phyloP scores from a whole-genome alignment of 1,140 invertebrate genomes.

The Meloidogyne chitwoodi region DNA sequence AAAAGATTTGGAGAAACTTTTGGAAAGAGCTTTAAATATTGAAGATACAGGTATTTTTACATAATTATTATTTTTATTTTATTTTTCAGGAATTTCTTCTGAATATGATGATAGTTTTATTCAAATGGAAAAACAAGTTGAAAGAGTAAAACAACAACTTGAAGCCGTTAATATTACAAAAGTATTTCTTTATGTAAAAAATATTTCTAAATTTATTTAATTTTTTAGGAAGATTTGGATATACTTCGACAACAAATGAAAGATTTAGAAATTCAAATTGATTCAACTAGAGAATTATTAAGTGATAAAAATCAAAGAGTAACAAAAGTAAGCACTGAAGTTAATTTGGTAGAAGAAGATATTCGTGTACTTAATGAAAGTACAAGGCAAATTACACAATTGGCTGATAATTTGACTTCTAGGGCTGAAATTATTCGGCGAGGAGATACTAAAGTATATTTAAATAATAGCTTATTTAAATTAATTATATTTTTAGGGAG shows the following conservation, averaged over 20 bases:
- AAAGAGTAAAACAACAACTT: conserved; percentile 41
- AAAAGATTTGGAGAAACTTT: conserved; percentile 43
- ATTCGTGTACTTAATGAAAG: conserved; percentile 43
- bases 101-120: conserved; percentile 55
- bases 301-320: conserved; percentile 42
- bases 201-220: no score
- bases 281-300: conserved; percentile 32
- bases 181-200: conserved; percentile 16
- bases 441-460: conserved; percentile 48
- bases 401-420: conserved; percentile 45
- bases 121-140: conserved; percentile 51
- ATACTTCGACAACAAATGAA: conserved; percentile 33
- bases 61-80: not conserved
- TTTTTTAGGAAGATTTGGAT: conserved; percentile 45
- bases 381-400: conserved; percentile 27
- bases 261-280: conserved; percentile 37
- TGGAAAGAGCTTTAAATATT: conserved; percentile 56
- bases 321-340: conserved; percentile 38
- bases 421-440: conserved; percentile 50
- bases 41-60: conserved; percentile 50
- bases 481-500: conserved; percentile 36
- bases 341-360: conserved; percentile 46
- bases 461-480: not conserved
- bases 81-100: conserved; percentile 47
- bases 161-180: conserved; percentile 55